Conservation (phyloP, 2,888 invertebrate species). For the Mythimna lalbum region DNA sequence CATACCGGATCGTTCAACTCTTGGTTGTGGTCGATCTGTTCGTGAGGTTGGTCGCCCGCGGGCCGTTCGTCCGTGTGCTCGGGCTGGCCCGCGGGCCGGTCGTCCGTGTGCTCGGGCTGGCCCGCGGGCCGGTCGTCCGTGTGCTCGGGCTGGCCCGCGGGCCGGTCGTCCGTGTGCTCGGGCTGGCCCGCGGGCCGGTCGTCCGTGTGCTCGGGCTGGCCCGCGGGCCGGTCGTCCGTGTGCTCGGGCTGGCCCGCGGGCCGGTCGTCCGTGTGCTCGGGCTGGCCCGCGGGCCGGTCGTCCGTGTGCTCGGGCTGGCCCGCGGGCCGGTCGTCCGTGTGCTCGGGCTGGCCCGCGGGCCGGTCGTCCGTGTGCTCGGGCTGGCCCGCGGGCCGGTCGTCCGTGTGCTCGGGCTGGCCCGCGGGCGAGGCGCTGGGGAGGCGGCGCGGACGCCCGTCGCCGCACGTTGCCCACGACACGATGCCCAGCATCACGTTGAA, state of each 20-base stretch:
- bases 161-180: too few species aligned
- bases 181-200: too few species aligned
- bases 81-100: too few species aligned
- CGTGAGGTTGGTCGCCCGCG: too few species aligned
- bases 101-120: not conserved
- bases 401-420: constrained; percentile 77
- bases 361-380: too few species aligned
- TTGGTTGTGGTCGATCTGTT: not conserved
- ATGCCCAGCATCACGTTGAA: constrained; percentile 95
- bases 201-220: not conserved
- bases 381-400: constrained; percentile 75
- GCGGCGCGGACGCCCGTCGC: constrained; percentile 90
- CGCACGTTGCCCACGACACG: constrained; percentile 97
- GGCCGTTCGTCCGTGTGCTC: not conserved
- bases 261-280: too few species aligned
- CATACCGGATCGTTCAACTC: not conserved
- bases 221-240: not conserved
- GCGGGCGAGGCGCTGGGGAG: not conserved
- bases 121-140: too few species aligned
- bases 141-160: not conserved
- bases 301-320: not conserved
- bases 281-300: not conserved
- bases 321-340: not conserved
- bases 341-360: not conserved
- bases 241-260: not conserved